Conservation (phyloP, 2,113 vertebrate species). For the Felis chaus region DNA sequence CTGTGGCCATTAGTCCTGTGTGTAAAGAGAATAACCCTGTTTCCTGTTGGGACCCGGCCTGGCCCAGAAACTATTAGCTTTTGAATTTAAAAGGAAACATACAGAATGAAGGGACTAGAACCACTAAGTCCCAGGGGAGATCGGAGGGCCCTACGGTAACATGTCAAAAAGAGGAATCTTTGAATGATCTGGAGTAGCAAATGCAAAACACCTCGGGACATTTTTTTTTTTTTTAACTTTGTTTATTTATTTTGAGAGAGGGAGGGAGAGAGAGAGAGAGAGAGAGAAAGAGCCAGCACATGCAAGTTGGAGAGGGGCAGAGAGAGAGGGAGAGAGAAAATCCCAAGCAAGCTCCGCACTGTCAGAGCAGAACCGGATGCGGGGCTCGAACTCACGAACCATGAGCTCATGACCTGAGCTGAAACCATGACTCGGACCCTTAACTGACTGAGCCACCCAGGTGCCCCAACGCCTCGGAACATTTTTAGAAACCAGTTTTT, state of each 20-base stretch:
- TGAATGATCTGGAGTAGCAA: neutral
- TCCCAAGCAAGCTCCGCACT: neutral
- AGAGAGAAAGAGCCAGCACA: neutral
- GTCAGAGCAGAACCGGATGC: neutral
- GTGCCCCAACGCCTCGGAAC: neutral
- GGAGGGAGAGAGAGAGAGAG: neutral
- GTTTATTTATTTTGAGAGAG: neutral
- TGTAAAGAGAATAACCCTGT: neutral
- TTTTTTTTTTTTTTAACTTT: neutral
- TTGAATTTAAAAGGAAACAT: neutral
- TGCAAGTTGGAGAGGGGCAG: no score
- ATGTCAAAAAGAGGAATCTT: neutral
- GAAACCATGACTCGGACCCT: neutral
- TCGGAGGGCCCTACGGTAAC: fast-evolving
- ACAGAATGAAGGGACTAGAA: neutral
- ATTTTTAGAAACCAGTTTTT: neutral
- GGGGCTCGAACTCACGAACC: neutral
- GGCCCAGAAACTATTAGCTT: neutral
- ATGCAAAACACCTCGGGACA: neutral
- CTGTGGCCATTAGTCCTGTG: no score
- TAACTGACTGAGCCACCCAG: neutral
- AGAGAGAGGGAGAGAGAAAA: neutral
- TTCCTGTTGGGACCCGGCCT: neutral
- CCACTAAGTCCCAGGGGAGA: neutral
- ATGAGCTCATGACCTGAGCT: neutral